Percentiles rank a stretch among this genome's conserved stretches.
Conservation (phyloP, 1,140 invertebrate genomes). For the Sitobion miscanthi region DNA sequence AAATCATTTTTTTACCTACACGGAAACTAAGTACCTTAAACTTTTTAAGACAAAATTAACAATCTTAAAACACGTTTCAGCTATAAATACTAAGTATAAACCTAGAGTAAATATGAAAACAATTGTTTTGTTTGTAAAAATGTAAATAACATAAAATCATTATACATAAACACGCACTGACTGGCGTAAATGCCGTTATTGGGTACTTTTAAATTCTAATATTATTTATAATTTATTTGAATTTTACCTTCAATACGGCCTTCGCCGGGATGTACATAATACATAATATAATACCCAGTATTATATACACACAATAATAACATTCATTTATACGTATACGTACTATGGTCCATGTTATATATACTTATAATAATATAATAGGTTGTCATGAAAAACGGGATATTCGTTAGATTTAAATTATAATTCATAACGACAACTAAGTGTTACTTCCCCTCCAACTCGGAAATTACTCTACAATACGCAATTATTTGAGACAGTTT, state of each 20-base stretch:
- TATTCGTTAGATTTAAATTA: not conserved
- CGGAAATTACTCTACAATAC: constrained; percentile 36
- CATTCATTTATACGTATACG: not conserved
- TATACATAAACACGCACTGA: not conserved
- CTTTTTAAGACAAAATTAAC: too few species aligned
- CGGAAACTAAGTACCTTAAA: too few species aligned
- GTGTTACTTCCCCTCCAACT: not conserved
- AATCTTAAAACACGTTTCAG: not conserved
- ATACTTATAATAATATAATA: constrained; percentile 14
- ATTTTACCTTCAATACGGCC: not conserved
- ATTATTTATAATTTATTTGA: constrained; percentile 15
- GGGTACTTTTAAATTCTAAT: not conserved
- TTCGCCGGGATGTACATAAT: not conserved
- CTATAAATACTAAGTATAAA: not conserved
- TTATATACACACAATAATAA: not conserved
- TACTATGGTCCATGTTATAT: not conserved
- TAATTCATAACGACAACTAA: not conserved
- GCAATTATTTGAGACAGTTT: constrained; percentile 9
- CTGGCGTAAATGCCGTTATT: not conserved
- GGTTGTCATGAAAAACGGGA: not conserved
- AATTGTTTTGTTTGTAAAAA: not conserved
- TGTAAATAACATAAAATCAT: not conserved
- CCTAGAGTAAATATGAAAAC: not conserved
- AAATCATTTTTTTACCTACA: not conserved
- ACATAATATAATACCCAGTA: not conserved